Evolutionary conservation across 2,797 vertebrate species (phyloP), one percentile per base, ranked within the genome.

Genomic region (Gymnoscopelus microlampas): DNA sequence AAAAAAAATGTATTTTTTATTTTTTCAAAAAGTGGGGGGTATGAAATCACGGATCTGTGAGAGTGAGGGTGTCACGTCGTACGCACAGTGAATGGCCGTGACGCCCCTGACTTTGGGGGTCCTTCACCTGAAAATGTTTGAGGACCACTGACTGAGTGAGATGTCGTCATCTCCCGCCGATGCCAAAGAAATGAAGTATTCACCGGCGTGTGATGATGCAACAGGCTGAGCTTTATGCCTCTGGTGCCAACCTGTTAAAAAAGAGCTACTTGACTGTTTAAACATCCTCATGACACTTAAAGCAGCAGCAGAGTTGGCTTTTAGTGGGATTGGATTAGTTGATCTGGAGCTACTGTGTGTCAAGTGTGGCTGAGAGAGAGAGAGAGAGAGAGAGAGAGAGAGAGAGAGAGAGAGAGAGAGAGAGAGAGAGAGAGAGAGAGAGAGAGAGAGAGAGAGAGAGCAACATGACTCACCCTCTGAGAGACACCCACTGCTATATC

Each of bases 391-490:
- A 56, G 32, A 26, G 68, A 85, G 74, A 88, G 84, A 92, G 88
- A 87, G 74, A 5, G 32, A 5, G 32, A 5, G 32, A 32, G 32
- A 35, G 32, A 50, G 10, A 13, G 11, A 13, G 48, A 29, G 26
- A 29, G 26, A 29, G 26, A 29, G 26, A 29, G 26, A 29, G 26
- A 29, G 26, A 29, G 26, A 29, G 26, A 29, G 26, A 29, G 51
- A 53, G 51, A 55, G 53, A 19, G 53, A 55, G 53, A 10, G 23
- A 55, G 26, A 24, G 68, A 86, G 74, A 88, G 84, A 92, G 79
- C 80, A 72, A 80, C 71, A 50, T 91, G 90, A 91, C 69, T 90
- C 90, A 90, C 81, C 77, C 77, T 85, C 79, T 87, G 83, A 88
- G 68, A 78, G 80, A 76, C 85, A 84, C 86, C 83, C 81, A 82